Percentiles rank a stretch among this genome's conserved stretches.
phyloP scores from a whole-genome alignment of 2,888 invertebrate genomes.

The Melieria omissa region DNA sequence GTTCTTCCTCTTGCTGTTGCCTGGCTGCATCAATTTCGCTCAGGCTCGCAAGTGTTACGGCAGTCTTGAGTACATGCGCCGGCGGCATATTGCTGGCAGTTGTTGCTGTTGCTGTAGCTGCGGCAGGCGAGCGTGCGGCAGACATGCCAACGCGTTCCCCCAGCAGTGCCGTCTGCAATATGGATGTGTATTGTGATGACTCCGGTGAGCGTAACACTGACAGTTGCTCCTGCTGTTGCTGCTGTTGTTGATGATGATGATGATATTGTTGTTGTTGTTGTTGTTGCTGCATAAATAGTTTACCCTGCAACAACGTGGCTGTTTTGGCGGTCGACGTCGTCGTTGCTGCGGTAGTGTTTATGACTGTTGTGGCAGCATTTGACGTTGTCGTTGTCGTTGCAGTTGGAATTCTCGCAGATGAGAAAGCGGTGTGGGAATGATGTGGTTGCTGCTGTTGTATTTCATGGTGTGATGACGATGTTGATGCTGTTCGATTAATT shows the following conservation, averaged over 20 bases:
- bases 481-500: constrained; percentile 44
- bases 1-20: constrained; percentile 54
- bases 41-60: constrained; percentile 58
- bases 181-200: constrained; percentile 41
- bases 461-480: background rate
- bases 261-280: constrained; percentile 53
- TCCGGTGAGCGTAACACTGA: constrained; percentile 20
- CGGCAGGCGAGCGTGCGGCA: constrained; percentile 42
- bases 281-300: constrained; percentile 52
- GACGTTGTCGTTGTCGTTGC: constrained; percentile 40
- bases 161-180: constrained; percentile 63
- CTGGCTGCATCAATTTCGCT: constrained; percentile 60
- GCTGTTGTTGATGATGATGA: constrained; percentile 25
- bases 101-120: constrained; percentile 44
- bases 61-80: constrained; percentile 59
- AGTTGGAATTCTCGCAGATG: constrained; percentile 31
- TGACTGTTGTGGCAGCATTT: constrained; percentile 35
- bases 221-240: constrained; percentile 31
- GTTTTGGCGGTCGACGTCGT: constrained; percentile 52
- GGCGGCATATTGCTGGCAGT: constrained; percentile 52
- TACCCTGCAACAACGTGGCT: constrained; percentile 54
- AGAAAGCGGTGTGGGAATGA: background rate
- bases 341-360: constrained; percentile 37
- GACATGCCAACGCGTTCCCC: constrained; percentile 58
- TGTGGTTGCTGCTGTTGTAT: background rate